These are phyloP conservation scores for Dasysyrphus albostriatus DNA, from an alignment of 2,888 invertebrate species.

Conservation along the genomic window DNA sequence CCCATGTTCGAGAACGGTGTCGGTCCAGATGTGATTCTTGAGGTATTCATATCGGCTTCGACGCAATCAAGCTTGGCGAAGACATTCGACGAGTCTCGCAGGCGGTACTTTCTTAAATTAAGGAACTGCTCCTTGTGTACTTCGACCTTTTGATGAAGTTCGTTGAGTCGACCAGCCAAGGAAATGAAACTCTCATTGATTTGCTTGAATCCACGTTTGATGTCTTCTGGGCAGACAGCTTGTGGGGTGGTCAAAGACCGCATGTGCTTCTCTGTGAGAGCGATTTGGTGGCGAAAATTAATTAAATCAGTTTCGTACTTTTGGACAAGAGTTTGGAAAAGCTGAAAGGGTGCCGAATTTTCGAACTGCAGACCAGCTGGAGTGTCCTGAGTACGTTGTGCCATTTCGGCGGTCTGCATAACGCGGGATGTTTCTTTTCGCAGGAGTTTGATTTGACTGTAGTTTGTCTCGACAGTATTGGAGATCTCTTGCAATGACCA, in stretches of 20 bases:
- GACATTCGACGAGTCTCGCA: constrained; percentile 89
- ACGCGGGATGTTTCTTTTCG: constrained; percentile 90
- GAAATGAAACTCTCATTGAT: constrained; percentile 94
- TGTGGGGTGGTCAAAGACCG: constrained; percentile 87
- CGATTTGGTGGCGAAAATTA: constrained; percentile 88
- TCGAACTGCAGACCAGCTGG: constrained; percentile 91
- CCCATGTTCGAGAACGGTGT: constrained; percentile 86
- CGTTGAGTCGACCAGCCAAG: constrained; percentile 93
- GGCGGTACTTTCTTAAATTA: constrained; percentile 90
- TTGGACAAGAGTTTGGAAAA: constrained; percentile 88
- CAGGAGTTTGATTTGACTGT: constrained; percentile 84
- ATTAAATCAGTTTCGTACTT: constrained; percentile 90
- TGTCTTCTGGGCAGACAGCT: constrained; percentile 89
- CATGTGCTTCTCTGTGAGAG: constrained; percentile 89
- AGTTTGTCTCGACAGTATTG: constrained; percentile 82
- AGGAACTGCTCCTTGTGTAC: constrained; percentile 93
- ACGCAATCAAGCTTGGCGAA: constrained; percentile 86
- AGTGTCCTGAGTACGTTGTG: constrained; percentile 91
- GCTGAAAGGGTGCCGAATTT: constrained; percentile 89
- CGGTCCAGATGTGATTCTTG: constrained; percentile 86
- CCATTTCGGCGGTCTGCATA: constrained; percentile 90
- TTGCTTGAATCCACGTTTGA: constrained; percentile 91
- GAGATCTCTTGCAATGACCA: constrained; percentile 82
- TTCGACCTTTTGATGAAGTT: constrained; percentile 90
- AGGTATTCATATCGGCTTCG: constrained; percentile 80